phyloP scores from a whole-genome alignment of 2,113 vertebrate species.

The Amphiprion percula region DNA sequence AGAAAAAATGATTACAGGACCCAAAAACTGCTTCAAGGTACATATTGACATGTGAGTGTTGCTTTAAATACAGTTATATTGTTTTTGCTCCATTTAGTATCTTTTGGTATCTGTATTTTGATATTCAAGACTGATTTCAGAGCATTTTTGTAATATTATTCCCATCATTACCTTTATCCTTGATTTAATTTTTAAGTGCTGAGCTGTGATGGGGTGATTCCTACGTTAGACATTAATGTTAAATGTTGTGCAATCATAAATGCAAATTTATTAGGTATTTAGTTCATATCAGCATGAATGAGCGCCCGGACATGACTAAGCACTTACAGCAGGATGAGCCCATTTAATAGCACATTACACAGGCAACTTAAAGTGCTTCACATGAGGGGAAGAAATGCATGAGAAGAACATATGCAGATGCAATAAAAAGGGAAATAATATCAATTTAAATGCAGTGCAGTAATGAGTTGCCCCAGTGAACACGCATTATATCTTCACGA shows the following conservation, averaged over 20 bases:
- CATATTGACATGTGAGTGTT: not conserved
- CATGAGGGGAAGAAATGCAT: not conserved
- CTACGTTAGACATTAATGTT: not conserved
- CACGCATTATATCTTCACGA: not conserved
- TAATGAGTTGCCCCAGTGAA: not conserved
- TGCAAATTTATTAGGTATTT: not conserved
- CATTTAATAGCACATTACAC: not conserved
- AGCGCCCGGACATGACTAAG: not conserved
- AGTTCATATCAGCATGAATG: not conserved
- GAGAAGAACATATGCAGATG: not conserved
- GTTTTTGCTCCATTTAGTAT: not conserved
- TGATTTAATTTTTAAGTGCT: not conserved
- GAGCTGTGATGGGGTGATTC: not conserved
- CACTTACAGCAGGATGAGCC: not conserved
- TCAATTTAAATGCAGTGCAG: not conserved
- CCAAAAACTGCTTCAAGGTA: not conserved
- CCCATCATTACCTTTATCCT: not conserved
- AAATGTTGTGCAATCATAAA: not conserved
- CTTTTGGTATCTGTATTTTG: not conserved
- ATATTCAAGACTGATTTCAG: conserved; percentile 7
- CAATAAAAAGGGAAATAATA: not conserved
- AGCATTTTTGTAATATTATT: not conserved
- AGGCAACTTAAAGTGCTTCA: conserved; percentile 6
- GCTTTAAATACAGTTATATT: not conserved
- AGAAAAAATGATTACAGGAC: not conserved